Base-by-base conservation (phyloP, 2,113 vertebrate species). In the Spizaetus ornatus region DNA sequence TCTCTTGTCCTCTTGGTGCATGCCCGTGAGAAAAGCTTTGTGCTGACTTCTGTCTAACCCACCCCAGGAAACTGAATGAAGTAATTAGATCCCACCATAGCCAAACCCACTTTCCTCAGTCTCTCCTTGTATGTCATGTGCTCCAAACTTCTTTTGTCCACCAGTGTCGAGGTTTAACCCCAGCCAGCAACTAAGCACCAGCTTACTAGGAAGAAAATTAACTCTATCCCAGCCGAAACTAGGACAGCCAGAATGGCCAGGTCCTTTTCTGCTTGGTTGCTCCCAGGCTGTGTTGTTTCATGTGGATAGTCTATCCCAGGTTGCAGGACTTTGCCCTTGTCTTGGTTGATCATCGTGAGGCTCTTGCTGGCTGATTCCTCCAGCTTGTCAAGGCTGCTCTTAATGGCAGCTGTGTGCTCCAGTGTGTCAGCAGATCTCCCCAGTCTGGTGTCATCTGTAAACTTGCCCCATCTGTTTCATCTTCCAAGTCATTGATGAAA, bases 351-450 rank as follows among this genome's bases (percentile, higher is more conserved):
- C 43, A 26, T 63, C 26, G 36, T 17, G 32, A 82, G 7, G 19
- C 13, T 59, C 36, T 70, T 1, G 0, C 22, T 63, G 48, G 15
- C 42, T 0, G 1, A 16, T 63, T 56, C 25, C 69, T 55, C 8
- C 45, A 59, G 23, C 26, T 48, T 76, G 31, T 56, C 21, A 32
- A 53, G 34, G 31, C 55, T 55, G 23, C 12, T 63, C 32, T 50
- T 20, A 56, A 9, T 31, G 61, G 23, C 36, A 69, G 20, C 40
- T 2, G 3, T 74, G 69, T 23, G 7, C 5, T 76, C n/a, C 25
- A 36, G 25, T 36, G n/a, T 47, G 20, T 61, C 29, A 47, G 52
- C 40, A 47, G 31, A 62, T 74, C 69, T 92, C 26, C 9, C 14
- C 45, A 16, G 0, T 48, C 18, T 79, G 16, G 13, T 67, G 40